Base-by-base conservation (phyloP, 2,113 vertebrate genomes). In the Rhinolophus ferrumequinum region DNA sequence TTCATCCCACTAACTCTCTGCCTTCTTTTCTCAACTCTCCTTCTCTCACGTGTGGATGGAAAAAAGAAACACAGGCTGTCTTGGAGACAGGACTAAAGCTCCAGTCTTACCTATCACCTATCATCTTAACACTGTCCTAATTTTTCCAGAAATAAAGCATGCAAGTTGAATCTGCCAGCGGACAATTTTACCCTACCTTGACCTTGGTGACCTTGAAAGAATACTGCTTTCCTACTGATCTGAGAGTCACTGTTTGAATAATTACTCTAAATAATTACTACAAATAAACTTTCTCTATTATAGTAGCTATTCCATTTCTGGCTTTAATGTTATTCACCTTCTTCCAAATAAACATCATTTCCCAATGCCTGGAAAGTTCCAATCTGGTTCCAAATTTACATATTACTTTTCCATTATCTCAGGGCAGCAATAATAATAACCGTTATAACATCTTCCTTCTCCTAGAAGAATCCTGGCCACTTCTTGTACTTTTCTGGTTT, bases 361-460 rank as follows among this genome's bases (percentile, higher is more conserved):
- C 83, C 82, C 75, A 93, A 79, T 90, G 97, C 95, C 93, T 97
- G 91, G 94, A 97, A 97, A 97, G 92, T 96, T 93, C 89, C 89
- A 50, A 2, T 21, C 60, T 95, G 22, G 54, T 96, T 97, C 97
- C 95, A 96, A 76, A 97, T 96, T 93, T 92, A 87, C 95, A 89
- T 97, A 95, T 97, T 95, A 95, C 86, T 96, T 98, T 97, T 97
- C 98, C 97, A 97, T 97, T 97, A 97, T 97, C 96, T 97, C 96
- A 95, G 97, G 90, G 83, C 89, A 89, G 92, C 41, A 92, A 79
- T 95, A 95, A 95, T 67, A 81, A 80, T 66, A 73, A 97, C n/a
- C 79, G 93, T 97, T 93, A 81, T 62, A 97, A 90, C 84, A 90
- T 93, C 96, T 95, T 97, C 93, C 89, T 92, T 92, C 94, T 97